A percentile compares a stretch with the other conserved stretches of the same genome.
Conservation (phyloP, 2,797 vertebrate species). For the Pantherophis vulpinus region DNA sequence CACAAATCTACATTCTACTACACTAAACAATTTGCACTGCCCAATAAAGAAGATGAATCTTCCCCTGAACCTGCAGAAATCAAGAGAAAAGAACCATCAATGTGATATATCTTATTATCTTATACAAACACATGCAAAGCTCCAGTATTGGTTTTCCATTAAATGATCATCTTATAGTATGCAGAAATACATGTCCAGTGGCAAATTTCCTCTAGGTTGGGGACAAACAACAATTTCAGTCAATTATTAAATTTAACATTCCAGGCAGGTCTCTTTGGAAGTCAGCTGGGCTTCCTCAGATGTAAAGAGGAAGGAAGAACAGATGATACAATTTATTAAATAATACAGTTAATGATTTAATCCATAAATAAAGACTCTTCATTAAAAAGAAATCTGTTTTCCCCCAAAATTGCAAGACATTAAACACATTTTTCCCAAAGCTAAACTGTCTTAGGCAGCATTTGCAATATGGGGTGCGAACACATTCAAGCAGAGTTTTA, state of each 20-base stretch:
- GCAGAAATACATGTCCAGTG: not conserved
- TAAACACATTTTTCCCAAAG: constrained; percentile 59
- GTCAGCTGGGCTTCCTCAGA: not conserved
- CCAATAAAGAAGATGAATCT: not conserved
- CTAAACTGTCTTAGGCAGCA: constrained; percentile 63
- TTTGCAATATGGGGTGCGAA: constrained; percentile 52
- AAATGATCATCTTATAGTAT: not conserved
- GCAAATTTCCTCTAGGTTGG: not conserved
- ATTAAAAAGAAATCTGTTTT: constrained; percentile 43
- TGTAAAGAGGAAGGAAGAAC: not conserved
- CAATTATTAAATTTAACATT: not conserved
- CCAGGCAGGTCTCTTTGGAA: not conserved
- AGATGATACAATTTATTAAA: not conserved
- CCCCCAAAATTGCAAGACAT: constrained; percentile 55
- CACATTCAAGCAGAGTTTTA: constrained; percentile 55
- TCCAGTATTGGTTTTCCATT: not conserved
- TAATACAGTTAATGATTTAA: constrained; percentile 9
- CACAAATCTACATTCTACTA: not conserved
- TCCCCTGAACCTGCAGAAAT: not conserved
- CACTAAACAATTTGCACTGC: not conserved
- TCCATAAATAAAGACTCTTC: constrained; percentile 32
- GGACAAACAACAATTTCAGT: not conserved
- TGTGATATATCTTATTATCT: not conserved
- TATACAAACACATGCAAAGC: not conserved
- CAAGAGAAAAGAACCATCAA: not conserved